Evolutionary conservation across 1,140 invertebrate genomes (phyloP).

Genomic region (Eumaeus atala): DNA sequence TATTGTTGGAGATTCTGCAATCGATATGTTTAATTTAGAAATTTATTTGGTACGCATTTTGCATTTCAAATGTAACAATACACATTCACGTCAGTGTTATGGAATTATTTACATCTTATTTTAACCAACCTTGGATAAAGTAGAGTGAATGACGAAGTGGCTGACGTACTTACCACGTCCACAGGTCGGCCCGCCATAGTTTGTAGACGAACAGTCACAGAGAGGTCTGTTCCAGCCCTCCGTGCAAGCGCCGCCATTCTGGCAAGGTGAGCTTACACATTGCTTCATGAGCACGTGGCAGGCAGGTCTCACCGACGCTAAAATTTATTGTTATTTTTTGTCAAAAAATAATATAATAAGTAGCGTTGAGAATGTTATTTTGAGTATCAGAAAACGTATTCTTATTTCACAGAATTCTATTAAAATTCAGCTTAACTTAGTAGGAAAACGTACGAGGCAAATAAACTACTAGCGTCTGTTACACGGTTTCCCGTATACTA

Average conservation of each 20-base stretch:
- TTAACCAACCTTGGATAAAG: not conserved
- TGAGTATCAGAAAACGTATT: no score
- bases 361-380: no score
- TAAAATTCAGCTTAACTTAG: no score
- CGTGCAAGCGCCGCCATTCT: slow-evolving; percentile 90
- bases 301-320: slow-evolving; percentile 88
- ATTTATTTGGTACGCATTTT: no score
- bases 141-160: not conserved
- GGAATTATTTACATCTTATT: no score
- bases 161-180: slow-evolving; percentile 80
- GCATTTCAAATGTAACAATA: no score
- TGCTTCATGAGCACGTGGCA: slow-evolving; percentile 88
- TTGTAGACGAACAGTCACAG: slow-evolving; percentile 94
- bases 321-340: slow-evolving; percentile 8
- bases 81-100: no score
- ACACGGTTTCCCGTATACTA: no score
- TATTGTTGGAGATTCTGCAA: slow-evolving; percentile 88
- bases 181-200: slow-evolving; percentile 93
- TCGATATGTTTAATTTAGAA: slow-evolving; percentile 6
- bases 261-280: slow-evolving; percentile 89
- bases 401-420: no score
- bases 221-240: slow-evolving; percentile 98
- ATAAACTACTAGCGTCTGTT: no score
- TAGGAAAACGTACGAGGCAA: no score
- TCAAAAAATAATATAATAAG: no score